Evolutionary conservation across 2,113 vertebrate species (phyloP).

Genomic region (Prietella phreatophila): DNA sequence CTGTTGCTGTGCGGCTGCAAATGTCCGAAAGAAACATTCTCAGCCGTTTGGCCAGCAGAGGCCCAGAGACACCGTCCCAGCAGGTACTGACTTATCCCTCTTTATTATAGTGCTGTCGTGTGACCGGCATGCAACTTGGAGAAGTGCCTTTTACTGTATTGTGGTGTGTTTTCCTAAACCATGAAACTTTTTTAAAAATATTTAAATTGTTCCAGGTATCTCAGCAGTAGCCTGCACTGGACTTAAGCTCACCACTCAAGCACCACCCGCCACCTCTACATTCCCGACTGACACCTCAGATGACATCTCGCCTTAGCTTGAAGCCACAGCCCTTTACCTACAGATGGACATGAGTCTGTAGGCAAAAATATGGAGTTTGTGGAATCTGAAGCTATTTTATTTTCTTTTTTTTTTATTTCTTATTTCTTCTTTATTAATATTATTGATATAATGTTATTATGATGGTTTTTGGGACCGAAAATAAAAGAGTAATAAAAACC

Average conservation of each 20-base stretch:
- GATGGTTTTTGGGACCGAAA: constrained; percentile 79
- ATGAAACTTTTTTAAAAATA: background rate
- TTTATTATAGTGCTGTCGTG: background rate
- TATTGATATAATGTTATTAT: constrained; percentile 82
- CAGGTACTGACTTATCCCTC: constrained; percentile 70
- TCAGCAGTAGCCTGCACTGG: constrained; percentile 68
- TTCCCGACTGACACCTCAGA: constrained; percentile 76
- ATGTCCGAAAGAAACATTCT: constrained; percentile 98
- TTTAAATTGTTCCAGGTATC: constrained; percentile 62
- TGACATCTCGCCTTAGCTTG: constrained; percentile 63
- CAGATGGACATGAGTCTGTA: constrained; percentile 67
- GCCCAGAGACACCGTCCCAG: constrained; percentile 84
- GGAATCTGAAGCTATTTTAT: constrained; percentile 72
- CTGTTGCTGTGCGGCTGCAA: constrained; percentile 90
- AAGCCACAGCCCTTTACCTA: constrained; percentile 64
- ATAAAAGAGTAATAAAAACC: constrained; percentile 68
- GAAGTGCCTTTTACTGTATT: background rate
- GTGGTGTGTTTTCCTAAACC: background rate
- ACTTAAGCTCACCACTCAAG: constrained; percentile 47
- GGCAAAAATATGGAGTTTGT: constrained; percentile 66
- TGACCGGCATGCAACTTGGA: background rate
- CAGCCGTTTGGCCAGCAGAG: constrained; percentile 91
- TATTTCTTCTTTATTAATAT: constrained; percentile 78
- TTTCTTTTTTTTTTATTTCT: constrained; percentile 65
- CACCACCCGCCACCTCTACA: constrained; percentile 66